phyloP scores from a whole-genome alignment of 2,113 vertebrate genomes.

The Halcyon senegalensis region DNA sequence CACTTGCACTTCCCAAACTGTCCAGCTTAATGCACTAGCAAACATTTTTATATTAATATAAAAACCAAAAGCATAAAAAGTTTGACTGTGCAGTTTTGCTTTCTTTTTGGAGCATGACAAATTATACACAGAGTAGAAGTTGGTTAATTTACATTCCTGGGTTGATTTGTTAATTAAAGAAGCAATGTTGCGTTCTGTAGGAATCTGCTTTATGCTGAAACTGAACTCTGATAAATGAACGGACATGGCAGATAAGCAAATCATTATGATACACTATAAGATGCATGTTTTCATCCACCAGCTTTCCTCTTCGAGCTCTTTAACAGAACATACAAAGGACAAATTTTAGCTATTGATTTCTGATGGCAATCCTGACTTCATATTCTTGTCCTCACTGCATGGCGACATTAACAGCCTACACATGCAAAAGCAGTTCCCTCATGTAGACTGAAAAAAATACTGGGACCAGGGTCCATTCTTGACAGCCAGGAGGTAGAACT shows the following conservation, averaged over 20 bases:
- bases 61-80: background rate
- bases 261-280: background rate
- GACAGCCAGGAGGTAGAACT: background rate
- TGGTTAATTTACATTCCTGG: conserved; percentile 22
- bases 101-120: conserved; percentile 13
- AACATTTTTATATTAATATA: background rate
- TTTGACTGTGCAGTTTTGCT: background rate
- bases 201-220: conserved; percentile 31
- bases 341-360: background rate
- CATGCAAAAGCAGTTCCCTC: background rate
- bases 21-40: background rate
- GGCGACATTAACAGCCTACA: background rate
- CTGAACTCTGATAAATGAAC: conserved; percentile 30
- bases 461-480: background rate
- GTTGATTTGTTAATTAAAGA: conserved; percentile 53
- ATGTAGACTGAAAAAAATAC: background rate
- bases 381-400: background rate
- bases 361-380: background rate
- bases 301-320: background rate
- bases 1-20: background rate
- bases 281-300: background rate
- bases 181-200: background rate
- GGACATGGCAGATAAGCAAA: conserved; percentile 22
- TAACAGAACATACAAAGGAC: background rate
- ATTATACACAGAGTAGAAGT: background rate